A percentile compares a stretch with the other conserved stretches of the same genome.
These are phyloP conservation scores for Oceanodroma leucorhoa DNA, from an alignment of 2,797 vertebrate species.

Conservation along the genomic window DNA sequence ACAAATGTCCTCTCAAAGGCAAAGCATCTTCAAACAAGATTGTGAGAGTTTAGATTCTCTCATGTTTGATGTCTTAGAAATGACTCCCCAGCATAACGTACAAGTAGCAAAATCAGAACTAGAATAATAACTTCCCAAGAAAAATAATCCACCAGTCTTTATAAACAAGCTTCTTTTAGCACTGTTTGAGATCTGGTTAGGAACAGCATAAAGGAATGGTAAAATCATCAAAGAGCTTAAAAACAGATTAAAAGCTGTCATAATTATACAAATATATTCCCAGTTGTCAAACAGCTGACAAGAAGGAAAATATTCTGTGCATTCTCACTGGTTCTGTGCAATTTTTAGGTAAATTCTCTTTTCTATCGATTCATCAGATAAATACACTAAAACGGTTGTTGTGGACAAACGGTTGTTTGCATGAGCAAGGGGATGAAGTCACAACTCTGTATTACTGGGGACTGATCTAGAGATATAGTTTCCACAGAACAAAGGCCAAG, in stretches of 20 bases:
- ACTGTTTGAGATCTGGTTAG: not conserved
- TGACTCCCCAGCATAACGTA: not conserved
- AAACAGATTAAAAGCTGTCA: not conserved
- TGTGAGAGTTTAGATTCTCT: not conserved
- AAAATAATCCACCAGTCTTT: not conserved
- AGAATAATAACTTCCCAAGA: not conserved
- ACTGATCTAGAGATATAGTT: not conserved
- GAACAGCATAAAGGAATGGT: not conserved
- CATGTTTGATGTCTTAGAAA: not conserved
- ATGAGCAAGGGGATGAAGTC: not conserved
- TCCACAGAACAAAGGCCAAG: not conserved
- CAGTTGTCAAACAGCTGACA: not conserved
- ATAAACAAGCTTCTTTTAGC: not conserved
- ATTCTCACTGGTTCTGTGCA: not conserved
- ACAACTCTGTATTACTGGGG: not conserved
- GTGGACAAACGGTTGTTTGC: not conserved
- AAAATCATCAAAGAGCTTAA: not conserved
- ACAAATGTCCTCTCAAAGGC: not conserved
- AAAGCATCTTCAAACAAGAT: not conserved
- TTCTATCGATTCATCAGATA: not conserved
- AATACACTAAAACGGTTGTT: not conserved
- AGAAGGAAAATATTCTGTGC: not conserved
- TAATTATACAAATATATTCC: not conserved
- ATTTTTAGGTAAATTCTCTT: not conserved
- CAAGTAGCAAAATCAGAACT: not conserved